Percentiles rank a stretch among this genome's conserved stretches.
Conservation (phyloP, 2,888 invertebrate species). For the Actias luna region DNA sequence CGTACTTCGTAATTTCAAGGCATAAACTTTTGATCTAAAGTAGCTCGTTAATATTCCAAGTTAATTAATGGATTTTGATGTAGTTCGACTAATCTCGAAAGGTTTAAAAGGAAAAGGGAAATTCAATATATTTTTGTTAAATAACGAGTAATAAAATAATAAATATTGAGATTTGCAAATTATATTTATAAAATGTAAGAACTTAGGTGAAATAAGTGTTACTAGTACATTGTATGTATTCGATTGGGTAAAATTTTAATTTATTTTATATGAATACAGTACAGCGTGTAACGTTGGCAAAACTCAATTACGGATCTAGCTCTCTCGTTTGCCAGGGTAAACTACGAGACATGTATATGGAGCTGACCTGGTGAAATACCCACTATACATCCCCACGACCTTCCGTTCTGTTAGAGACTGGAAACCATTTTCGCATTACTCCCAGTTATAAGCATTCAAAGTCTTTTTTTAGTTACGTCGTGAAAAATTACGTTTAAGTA, state of each 20-base stretch:
- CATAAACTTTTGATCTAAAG: conserved; percentile 70
- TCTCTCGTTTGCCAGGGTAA: no score
- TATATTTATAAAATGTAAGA: neutral
- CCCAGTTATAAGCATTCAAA: no score
- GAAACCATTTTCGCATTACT: no score
- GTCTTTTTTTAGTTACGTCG: no score
- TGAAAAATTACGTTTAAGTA: no score
- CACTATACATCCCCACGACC: no score
- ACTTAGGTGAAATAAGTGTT: neutral
- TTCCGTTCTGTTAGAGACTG: no score
- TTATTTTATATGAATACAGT: no score
- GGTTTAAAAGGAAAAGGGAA: conserved; percentile 59
- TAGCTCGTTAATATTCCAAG: conserved; percentile 72
- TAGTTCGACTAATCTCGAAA: conserved; percentile 58
- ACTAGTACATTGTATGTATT: neutral
- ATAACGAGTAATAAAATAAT: conserved; percentile 29
- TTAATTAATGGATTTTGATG: conserved; percentile 78
- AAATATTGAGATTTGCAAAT: neutral
- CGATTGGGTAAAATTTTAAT: neutral
- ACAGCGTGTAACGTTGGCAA: no score
- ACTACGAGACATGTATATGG: no score
- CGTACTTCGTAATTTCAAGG: conserved; percentile 72
- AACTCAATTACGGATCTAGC: no score
- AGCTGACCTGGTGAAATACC: no score
- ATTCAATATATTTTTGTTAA: conserved; percentile 50